Percentiles rank a stretch among this genome's conserved stretches.
Evolutionary conservation across 2,888 invertebrate genomes (phyloP).

Genomic region (Polyommatus icarus): DNA sequence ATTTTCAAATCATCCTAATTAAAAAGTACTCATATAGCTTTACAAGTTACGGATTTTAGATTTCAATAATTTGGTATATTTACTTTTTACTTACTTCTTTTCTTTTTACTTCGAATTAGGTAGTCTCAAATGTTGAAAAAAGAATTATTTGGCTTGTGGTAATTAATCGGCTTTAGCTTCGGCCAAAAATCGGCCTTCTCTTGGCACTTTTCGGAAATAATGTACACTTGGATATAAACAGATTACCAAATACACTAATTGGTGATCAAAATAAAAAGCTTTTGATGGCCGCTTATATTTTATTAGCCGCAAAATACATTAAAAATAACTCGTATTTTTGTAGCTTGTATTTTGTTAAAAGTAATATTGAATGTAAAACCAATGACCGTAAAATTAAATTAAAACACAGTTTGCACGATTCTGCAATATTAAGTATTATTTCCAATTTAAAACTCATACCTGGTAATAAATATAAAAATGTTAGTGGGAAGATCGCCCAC

Average conservation of each 20-base stretch:
- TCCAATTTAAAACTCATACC: not conserved
- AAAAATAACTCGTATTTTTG: not conserved
- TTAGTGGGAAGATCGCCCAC: not conserved
- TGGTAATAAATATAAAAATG: not conserved
- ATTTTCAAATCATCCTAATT: no score
- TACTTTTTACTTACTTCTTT: no score
- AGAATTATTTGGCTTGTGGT: no score
- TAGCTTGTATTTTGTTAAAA: not conserved
- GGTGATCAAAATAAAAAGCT: constrained; percentile 7
- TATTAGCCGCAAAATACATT: not conserved
- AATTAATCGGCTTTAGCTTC: not conserved
- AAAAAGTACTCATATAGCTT: no score
- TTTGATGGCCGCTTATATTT: not conserved
- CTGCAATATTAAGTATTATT: not conserved
- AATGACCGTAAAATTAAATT: not conserved
- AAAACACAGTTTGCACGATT: not conserved
- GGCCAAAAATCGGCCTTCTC: not conserved
- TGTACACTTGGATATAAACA: not conserved
- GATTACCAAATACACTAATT: constrained; percentile 16
- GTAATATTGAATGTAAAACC: not conserved
- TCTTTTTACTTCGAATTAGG: no score
- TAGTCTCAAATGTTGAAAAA: no score
- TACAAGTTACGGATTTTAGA: no score
- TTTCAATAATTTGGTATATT: no score
- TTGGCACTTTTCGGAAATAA: not conserved